Percentiles rank a stretch among this genome's conserved stretches.
Conservation (phyloP, 1,140 invertebrate genomes). For the Lordiphosa mommai region DNA sequence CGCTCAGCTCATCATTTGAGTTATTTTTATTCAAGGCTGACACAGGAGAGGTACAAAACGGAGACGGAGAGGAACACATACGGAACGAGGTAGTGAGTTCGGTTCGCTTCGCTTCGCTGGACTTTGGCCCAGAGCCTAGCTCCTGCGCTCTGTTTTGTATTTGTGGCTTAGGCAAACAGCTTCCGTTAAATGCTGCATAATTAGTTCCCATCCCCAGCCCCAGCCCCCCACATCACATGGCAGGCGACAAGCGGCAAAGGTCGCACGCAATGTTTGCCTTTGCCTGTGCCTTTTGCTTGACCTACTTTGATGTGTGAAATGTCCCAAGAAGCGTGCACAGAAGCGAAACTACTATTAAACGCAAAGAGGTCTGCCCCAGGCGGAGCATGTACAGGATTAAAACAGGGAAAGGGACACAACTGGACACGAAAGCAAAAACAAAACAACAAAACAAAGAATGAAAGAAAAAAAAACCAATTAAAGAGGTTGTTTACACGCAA, state of each 20-base stretch:
- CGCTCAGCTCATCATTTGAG: conserved; percentile 69
- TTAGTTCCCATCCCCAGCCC: conserved; percentile 60
- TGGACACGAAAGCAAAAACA: conserved; percentile 49
- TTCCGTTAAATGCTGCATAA: conserved; percentile 77
- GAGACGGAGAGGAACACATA: conserved; percentile 1
- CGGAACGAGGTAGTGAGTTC: conserved; percentile 3
- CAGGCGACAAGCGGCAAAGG: conserved; percentile 63
- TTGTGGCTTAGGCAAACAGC: conserved; percentile 68
- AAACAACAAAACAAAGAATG: conserved; percentile 4
- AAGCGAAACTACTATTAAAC: conserved; percentile 38
- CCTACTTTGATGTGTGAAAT: conserved; percentile 77
- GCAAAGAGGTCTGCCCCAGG: conserved; percentile 28
- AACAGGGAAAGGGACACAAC: conserved; percentile 39
- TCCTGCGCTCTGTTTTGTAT: conserved; percentile 12
- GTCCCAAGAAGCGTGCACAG: conserved; percentile 52
- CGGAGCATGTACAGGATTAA: conserved; percentile 42
- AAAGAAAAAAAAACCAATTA: conserved; percentile 65
- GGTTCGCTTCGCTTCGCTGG: conserved; percentile 42
- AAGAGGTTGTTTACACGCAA: conserved; percentile 67
- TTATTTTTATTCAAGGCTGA: conserved; percentile 73
- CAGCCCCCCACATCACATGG: conserved; percentile 39
- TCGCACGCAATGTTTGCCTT: conserved; percentile 65
- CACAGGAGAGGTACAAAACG: conserved; percentile 27
- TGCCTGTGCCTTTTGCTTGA: conserved; percentile 65
- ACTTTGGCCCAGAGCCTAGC: conserved; percentile 8